Base-by-base conservation (phyloP, 2,113 vertebrate genomes). In the Phodopus roborovskii region DNA sequence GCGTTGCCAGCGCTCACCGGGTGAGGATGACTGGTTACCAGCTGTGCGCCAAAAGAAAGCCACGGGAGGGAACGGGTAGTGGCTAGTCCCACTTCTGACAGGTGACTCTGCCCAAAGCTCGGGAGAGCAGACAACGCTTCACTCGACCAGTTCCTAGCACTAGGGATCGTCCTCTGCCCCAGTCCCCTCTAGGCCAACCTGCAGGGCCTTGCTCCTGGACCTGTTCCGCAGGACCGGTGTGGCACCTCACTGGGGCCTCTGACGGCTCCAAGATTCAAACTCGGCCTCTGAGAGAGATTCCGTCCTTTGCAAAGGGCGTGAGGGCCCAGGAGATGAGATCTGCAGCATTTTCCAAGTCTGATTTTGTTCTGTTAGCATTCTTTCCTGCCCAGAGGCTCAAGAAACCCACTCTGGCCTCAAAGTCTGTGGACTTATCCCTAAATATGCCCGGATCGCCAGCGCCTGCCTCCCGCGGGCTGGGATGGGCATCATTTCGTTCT, bases 271-370 rank as follows among this genome's bases (percentile, higher is more conserved):
- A 4, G 19, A 73, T 56, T 50, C 33, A 0, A 9, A 0, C 66
- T 30, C 4, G 1, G 30, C 30, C 0, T 13, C n/a, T 0, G 0
- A 1, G 7, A 0, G 6, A 60, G 20, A 50, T 20, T 13, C 36
- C 0, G 7, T 13, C 26, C 1, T 70, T 56, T 30, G 30, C 88
- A 20, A 24, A 60, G 70, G 24, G 75, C 16, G 12, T 20, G 62
- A 68, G 53, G 0, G 26, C 20, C 64, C 0, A 3, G 71, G 36
- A 10, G 1, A 7, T 28, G 45, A 42, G 86, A n/a, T 58, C 17
- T 58, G 5, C 6, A 13, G n/a, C 12, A 15, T 75, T 70, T 48
- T 71, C 24, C 45, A 19, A 45, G 45, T 60, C 36, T n/a, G 26
- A 45, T 26, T 30, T 30, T 39, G 42, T 62, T 53, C 26, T 7